These are phyloP conservation scores for Hydropsyche betteni DNA, from an alignment of 2,888 invertebrate genomes.

Conservation along the genomic window DNA sequence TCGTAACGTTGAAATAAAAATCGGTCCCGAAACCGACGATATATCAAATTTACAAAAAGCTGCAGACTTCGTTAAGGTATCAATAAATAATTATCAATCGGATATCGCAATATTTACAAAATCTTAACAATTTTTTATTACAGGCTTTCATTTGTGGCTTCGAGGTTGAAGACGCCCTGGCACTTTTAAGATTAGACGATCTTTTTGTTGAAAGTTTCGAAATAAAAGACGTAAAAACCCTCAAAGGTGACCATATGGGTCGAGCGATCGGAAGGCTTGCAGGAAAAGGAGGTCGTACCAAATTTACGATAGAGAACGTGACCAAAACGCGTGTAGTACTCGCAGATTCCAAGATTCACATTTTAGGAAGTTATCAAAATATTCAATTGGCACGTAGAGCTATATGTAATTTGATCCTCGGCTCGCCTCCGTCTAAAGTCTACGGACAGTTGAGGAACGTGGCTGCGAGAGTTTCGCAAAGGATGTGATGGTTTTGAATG, in stretches of 20 bases:
- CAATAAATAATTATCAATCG: conserved; percentile 1
- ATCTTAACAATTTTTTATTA: conserved; percentile 37
- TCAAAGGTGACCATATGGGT: conserved; percentile 94
- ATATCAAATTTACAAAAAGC: conserved; percentile 94
- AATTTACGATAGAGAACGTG: conserved; percentile 98
- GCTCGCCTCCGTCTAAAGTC: conserved; percentile 97
- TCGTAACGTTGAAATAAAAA: conserved; percentile 87
- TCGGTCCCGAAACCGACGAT: conserved; percentile 79
- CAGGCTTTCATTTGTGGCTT: conserved; percentile 94
- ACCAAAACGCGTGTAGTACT: conserved; percentile 98
- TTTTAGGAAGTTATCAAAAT: conserved; percentile 97
- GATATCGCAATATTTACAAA: neutral
- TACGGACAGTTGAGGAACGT: conserved; percentile 93
- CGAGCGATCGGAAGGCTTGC: conserved; percentile 97
- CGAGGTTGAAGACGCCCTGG: conserved; percentile 96
- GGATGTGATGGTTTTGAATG: conserved; percentile 68
- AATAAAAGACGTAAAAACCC: conserved; percentile 93
- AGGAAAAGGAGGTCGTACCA: conserved; percentile 96
- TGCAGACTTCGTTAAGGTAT: conserved; percentile 91
- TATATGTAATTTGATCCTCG: conserved; percentile 95
- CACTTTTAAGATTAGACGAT: conserved; percentile 93
- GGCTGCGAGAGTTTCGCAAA: conserved; percentile 82
- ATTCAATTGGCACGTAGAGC: conserved; percentile 94
- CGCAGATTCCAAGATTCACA: conserved; percentile 96
- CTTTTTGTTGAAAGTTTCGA: conserved; percentile 97